phyloP scores from a whole-genome alignment of 2,113 vertebrate genomes.

The Rostratula benghalensis region DNA sequence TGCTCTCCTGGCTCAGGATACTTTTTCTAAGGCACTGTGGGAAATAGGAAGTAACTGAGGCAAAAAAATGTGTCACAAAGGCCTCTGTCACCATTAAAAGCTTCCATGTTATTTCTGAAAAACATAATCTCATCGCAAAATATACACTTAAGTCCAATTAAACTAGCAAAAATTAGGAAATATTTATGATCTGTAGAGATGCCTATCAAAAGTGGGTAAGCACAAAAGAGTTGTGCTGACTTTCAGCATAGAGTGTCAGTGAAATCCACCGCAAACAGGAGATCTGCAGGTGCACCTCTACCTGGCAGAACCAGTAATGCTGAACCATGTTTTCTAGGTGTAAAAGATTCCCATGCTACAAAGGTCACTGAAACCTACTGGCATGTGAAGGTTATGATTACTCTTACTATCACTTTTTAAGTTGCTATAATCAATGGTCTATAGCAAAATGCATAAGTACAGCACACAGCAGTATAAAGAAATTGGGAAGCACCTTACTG shows the following conservation, averaged over 20 bases:
- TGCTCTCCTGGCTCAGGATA: neutral
- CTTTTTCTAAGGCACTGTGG: neutral
- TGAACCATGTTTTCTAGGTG: neutral
- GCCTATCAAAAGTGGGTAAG: accelerated
- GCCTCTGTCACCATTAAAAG: neutral
- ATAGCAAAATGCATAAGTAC: neutral
- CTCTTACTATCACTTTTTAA: neutral
- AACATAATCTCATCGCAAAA: neutral
- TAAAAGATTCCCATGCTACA: neutral
- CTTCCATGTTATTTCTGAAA: neutral
- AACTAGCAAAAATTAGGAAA: neutral
- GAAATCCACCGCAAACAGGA: neutral
- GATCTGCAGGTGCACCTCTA: neutral
- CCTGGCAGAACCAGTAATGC: neutral
- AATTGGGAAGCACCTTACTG: neutral
- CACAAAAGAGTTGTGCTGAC: neutral
- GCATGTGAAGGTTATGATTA: neutral
- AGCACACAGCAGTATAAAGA: neutral
- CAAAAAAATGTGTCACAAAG: neutral
- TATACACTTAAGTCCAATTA: neutral
- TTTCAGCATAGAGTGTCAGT: neutral
- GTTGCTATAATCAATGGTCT: neutral
- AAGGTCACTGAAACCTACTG: neutral
- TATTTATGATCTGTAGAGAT: neutral
- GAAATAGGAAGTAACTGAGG: neutral